Conservation (phyloP, 2,113 vertebrate genomes). For the Brienomyrus brachyistius region DNA sequence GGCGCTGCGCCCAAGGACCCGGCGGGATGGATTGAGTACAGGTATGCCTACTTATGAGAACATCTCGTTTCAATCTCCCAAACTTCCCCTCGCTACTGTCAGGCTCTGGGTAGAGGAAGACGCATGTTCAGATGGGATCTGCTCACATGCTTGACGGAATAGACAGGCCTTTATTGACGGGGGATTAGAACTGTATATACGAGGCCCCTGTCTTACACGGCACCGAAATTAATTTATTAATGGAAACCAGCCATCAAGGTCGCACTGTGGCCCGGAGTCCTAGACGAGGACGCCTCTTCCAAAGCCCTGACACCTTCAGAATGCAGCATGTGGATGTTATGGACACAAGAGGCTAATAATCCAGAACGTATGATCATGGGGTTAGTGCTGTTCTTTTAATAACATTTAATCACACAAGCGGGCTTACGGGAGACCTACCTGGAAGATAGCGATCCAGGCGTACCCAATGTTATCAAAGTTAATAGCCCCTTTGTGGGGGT, state of each 20-base stretch:
- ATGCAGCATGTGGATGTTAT: neutral
- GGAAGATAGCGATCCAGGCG: conserved; percentile 98
- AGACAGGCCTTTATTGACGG: neutral
- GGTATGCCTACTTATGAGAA: neutral
- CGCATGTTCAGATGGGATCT: neutral
- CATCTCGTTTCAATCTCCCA: conserved; percentile 6
- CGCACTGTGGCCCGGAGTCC: neutral
- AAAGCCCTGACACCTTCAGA: neutral
- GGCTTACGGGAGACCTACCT: conserved; percentile 62
- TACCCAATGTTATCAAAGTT: conserved; percentile 97
- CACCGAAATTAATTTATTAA: neutral
- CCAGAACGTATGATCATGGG: neutral
- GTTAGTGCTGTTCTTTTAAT: neutral
- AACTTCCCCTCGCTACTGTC: neutral
- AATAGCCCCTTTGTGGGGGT: conserved; percentile 95
- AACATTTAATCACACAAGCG: neutral
- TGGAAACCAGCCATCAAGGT: neutral
- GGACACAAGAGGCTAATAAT: neutral
- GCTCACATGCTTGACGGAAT: neutral
- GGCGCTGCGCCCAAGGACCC: neutral
- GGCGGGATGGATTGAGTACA: neutral
- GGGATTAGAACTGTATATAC: neutral
- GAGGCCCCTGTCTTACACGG: neutral
- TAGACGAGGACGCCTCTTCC: neutral
- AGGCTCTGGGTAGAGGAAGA: neutral